Base-by-base conservation (phyloP, 2,113 vertebrate species). In the Petromus typicus region DNA sequence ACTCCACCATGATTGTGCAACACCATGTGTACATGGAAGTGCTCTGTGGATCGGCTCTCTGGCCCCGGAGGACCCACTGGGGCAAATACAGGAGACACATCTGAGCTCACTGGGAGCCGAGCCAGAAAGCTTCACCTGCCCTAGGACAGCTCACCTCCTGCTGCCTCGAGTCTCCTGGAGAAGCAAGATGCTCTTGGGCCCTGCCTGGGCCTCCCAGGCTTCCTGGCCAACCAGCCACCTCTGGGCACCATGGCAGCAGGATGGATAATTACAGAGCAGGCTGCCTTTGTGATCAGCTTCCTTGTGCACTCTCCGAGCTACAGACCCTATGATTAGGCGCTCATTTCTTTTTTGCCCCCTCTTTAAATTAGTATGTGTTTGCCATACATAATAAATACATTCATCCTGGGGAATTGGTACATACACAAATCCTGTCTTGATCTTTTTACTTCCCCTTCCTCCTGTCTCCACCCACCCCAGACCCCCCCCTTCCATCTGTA, bases 1-100 rank as follows among this genome's bases (percentile, higher is more conserved):
- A 20, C 54, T n/a, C 40, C 59, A 4, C 80, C 34, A 30, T 59
- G n/a, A 16, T 2, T n/a, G 20, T 16, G 13, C 10, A 4, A 14
- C 0, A 7, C 12, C 4, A 0, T 5, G 6, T 37, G n/a, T 0
- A 23, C 54, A 22, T 56, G 76, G 25, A 69, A 40, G 67, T 23
- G 4, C 17, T 61, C 30, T 40, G 23, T 45, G 34, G 6, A 37
- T 30, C 6, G 22, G 59, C 40, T 11, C 12, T 45, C 56, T 4
- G 16, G 45, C 12, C 43, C 17, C 3, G 3, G 61, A 86, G 56
- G 23, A 22, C 2, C 3, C 7, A 2, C 9, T 5, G 5, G 3
- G 64, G 25, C 69, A 40, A 51, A 73, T 34, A n/a, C 27, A 2
- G 16, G 37, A 80, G 75, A 40, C 1, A 57, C 40, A 45, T 73